Evolutionary conservation across 2,888 invertebrate genomes (phyloP), one percentile per base, ranked within the genome.

Genomic region (Oxystoma pomonae): DNA sequence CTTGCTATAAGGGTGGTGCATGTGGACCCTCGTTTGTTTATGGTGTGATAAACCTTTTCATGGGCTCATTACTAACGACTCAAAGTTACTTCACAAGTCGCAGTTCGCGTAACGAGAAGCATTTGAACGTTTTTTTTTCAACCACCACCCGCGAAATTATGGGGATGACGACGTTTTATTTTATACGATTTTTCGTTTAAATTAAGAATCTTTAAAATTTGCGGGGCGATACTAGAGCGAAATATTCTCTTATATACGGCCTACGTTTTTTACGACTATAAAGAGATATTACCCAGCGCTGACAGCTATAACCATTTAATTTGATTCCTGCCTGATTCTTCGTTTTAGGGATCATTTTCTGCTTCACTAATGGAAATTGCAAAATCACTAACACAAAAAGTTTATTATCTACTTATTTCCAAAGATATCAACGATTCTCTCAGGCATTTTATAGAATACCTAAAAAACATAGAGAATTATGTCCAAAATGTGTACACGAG

Each of bases 21-120:
- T n/a, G 20, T 17, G 35, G 3, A 35, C 35, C 35, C 35, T 35
- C 35, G 35, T 35, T 35, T 35, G 71, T 78, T 80, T 79, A 79
- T 79, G 73, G 78, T 76, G 78, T 78, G 78, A 79, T 79, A 80
- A 79, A 80, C 74, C 74, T 76, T 71, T 75, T 73, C 73, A 73
- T 73, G 73, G 76, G 72, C 75, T 77, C 78, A 77, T 78, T 79
- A 78, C 77, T 74, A 76, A 74, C 74, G 74, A 73, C 71, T 73
- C 72, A 72, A 75, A 75, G 74, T 77, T 75, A 74, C 75, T 78
- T 78, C 78, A 78, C 74, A 77, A 75, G 65, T 17, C 18, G 35
- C 12, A 35, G 35, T 12, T 35, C 35, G 35, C 12, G 35, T 35
- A 35, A 35, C 35, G 35, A 35, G 35, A 35, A 7, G 35, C 35